A percentile compares a stretch with the other conserved stretches of the same genome.
phyloP scores from a whole-genome alignment of 1,140 invertebrate species.

The Copidosoma floridanum region DNA sequence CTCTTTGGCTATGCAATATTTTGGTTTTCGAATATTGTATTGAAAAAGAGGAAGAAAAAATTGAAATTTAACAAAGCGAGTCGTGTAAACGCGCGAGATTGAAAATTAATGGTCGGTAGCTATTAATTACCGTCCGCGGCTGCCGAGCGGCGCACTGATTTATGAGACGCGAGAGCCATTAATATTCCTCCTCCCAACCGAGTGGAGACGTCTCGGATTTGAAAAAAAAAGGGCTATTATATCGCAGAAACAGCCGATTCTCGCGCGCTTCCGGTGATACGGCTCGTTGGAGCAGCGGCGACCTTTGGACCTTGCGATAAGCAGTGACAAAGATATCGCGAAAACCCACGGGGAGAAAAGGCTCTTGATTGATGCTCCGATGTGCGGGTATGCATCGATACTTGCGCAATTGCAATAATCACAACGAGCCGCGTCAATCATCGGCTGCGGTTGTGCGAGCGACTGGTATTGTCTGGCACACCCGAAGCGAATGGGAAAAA shows the following conservation, averaged over 20 bases:
- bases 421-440: conserved; percentile 39
- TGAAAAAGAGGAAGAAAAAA: too few relatives aligned
- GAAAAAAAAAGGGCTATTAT: not conserved
- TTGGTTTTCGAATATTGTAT: not conserved
- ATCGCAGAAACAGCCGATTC: conserved; percentile 16
- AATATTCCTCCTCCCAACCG: too few relatives aligned
- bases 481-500: conserved; percentile 26
- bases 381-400: not conserved
- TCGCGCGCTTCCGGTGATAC: conserved; percentile 18
- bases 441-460: conserved; percentile 9
- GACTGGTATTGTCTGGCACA: conserved; percentile 38
- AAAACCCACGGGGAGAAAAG: not conserved
- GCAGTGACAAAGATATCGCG: not conserved
- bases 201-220: not conserved
- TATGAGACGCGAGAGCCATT: conserved; percentile 20
- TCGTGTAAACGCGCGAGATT: not conserved
- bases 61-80: too few relatives aligned
- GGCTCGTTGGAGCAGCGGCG: conserved; percentile 3
- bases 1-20: too few relatives aligned
- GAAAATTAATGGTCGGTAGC: conserved; percentile 11
- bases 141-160: conserved; percentile 7
- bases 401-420: conserved; percentile 39
- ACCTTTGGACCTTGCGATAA: not conserved
- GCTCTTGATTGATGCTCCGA: too few relatives aligned
- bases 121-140: conserved; percentile 14